Percentiles rank a stretch among this genome's conserved stretches.
Evolutionary conservation across 2,797 vertebrate genomes (phyloP).

Genomic region (Allobates femoralis): DNA sequence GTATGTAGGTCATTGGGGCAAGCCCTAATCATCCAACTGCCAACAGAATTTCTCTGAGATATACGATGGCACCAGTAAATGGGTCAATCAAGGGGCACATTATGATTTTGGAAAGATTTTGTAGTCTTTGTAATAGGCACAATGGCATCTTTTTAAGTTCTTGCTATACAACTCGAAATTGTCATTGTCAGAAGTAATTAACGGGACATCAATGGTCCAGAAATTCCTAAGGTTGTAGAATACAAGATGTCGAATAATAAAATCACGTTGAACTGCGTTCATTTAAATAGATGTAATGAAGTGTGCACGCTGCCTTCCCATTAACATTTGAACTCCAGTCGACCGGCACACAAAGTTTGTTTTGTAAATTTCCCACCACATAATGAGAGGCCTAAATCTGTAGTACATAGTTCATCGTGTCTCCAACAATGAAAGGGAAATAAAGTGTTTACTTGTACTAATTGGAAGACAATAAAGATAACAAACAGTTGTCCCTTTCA

Average conservation of each 20-base stretch:
- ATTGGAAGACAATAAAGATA: constrained; percentile 50
- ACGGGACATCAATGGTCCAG: constrained; percentile 81
- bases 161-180: constrained; percentile 81
- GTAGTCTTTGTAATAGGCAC: constrained; percentile 75
- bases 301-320: constrained; percentile 83
- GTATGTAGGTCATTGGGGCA: constrained; percentile 61
- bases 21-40: constrained; percentile 62
- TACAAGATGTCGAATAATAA: constrained; percentile 85
- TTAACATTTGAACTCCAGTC: constrained; percentile 78
- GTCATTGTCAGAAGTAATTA: constrained; percentile 92
- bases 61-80: constrained; percentile 51
- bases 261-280: constrained; percentile 82
- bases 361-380: constrained; percentile 78
- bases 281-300: constrained; percentile 89
- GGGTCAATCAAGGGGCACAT: constrained; percentile 45
- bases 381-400: constrained; percentile 83
- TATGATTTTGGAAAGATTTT: constrained; percentile 69
- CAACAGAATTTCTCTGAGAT: constrained; percentile 43
- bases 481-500: not conserved
- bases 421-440: constrained; percentile 34
- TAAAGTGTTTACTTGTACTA: constrained; percentile 42
- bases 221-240: constrained; percentile 78
- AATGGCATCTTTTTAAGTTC: constrained; percentile 87
- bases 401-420: constrained; percentile 69
- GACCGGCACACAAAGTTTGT: constrained; percentile 80